Evolutionary conservation across 2,113 vertebrate species (phyloP), one percentile per base, ranked within the genome.

Genomic region (Hydrochoerus hydrochaeris): DNA sequence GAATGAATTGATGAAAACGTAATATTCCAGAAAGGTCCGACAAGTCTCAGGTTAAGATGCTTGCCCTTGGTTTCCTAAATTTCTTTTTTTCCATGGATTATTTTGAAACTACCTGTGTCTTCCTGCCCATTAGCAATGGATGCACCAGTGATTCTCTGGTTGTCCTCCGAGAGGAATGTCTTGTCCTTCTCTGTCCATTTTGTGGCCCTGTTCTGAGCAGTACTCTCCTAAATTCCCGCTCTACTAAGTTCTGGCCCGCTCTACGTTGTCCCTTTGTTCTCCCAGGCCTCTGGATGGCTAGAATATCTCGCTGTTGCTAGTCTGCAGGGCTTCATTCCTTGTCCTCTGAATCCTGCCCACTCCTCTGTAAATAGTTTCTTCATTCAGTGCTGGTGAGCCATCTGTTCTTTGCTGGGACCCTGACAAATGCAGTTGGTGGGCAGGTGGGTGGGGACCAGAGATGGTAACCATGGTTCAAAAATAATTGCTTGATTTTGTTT

Each of bases 401-500:
- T 88, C 90, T 96, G 89, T 86, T 95, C 96, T 69, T 87, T 20
- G 38, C 60, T 62, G 52, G 67, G 86, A 96, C 78, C 67, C 89
- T 80, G 78, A 94, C 41, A 77, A 92, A 90, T 69, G 69, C 41
- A 69, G 30, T 71, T 69, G 83, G 88, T 94, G 84, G 91, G 80
- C 73, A 95, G 67, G 90, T 65, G 60, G 35, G 80, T 90, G 90
- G 75, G 73, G 62, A 94, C 49, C 49, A 41, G 44, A 92, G 86
- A 86, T 91, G 84, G 94, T 89, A 35, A 97, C 63, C 65, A 49
- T 80, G 67, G 78, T 97, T 96, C 85, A 97, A 97, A 98, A 97
- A 95, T 96, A 97, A 97, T 97, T 96, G 93, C 97, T 97, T 97
- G 82, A 49, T 97, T 97, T 85, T 62, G 96, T 67, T 77, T 67